Conservation (phyloP, 1,140 invertebrate genomes). For the Alviniconcha marisindica region DNA sequence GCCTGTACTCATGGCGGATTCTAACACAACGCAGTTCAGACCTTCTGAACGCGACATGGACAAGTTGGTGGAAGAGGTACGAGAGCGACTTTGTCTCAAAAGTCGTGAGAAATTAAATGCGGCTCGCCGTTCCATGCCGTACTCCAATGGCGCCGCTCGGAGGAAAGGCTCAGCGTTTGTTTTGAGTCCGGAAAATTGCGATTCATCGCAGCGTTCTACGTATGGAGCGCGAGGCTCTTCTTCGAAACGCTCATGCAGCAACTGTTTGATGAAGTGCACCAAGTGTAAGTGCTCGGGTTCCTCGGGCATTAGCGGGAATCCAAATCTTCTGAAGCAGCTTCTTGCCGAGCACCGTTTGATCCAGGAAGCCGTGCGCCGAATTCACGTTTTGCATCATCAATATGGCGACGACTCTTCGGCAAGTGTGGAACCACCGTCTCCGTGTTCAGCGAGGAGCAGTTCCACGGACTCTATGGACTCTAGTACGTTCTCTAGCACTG, state of each 20-base stretch:
- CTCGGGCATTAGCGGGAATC: background rate
- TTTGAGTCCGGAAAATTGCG: constrained; percentile 15
- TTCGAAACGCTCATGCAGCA: background rate
- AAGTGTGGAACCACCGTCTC: background rate
- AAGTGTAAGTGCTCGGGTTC: background rate
- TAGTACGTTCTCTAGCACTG: constrained; percentile 34
- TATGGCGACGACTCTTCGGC: constrained; percentile 7
- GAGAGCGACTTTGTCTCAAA: constrained; percentile 51
- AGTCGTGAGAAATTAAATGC: constrained; percentile 43
- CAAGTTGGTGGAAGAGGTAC: constrained; percentile 42
- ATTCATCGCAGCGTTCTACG: background rate
- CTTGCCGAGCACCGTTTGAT: constrained; percentile 58
- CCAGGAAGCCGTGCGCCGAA: constrained; percentile 55
- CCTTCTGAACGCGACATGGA: constrained; percentile 40
- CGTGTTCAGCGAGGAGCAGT: constrained; percentile 4
- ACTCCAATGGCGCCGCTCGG: background rate
- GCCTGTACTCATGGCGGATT: constrained; percentile 31
- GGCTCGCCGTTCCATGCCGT: constrained; percentile 35
- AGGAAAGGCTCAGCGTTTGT: constrained; percentile 28
- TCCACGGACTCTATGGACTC: constrained; percentile 23
- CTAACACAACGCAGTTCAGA: constrained; percentile 18
- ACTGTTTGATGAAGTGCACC: background rate
- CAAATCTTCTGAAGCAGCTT: constrained; percentile 45
- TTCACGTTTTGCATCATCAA: constrained; percentile 38
- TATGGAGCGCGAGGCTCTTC: background rate